Evolutionary conservation across 92 coral and sea anemone genomes (phyloP).

Genomic region (Micromussa lordhowensis): DNA sequence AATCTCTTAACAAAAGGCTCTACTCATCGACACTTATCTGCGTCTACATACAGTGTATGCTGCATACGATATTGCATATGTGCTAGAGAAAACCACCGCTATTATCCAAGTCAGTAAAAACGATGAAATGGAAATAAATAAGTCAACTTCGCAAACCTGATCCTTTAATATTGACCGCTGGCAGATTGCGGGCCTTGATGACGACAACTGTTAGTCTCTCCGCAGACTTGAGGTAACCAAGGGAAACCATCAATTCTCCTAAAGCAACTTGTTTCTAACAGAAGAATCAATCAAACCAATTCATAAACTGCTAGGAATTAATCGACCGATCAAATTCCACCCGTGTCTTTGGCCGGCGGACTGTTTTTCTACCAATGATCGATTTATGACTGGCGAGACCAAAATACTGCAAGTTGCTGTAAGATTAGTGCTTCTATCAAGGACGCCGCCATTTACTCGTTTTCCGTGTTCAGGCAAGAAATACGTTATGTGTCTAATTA

Average conservation of each 20-base stretch:
- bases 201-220: slow-evolving; percentile 86
- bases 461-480: background rate
- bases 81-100: no score
- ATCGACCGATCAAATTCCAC: background rate
- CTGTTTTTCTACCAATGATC: no score
- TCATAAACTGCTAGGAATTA: background rate
- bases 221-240: slow-evolving; percentile 93
- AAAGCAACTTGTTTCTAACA: slow-evolving; percentile 75
- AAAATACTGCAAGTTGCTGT: background rate
- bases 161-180: slow-evolving; percentile 90
- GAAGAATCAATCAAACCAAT: slow-evolving; percentile 5
- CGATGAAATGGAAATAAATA: no score
- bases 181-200: slow-evolving; percentile 95
- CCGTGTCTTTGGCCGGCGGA: background rate
- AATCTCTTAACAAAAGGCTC: no score
- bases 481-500: background rate
- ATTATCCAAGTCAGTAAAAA: no score
- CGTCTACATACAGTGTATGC: no score
- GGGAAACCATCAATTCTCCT: slow-evolving; percentile 87
- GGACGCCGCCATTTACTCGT: no score
- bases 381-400: background rate
- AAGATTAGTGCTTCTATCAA: background rate
- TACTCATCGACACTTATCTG: no score
- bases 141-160: slow-evolving; percentile 65
- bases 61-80: no score